phyloP scores from a whole-genome alignment of 2,888 invertebrate genomes.

The Alcis repandata region DNA sequence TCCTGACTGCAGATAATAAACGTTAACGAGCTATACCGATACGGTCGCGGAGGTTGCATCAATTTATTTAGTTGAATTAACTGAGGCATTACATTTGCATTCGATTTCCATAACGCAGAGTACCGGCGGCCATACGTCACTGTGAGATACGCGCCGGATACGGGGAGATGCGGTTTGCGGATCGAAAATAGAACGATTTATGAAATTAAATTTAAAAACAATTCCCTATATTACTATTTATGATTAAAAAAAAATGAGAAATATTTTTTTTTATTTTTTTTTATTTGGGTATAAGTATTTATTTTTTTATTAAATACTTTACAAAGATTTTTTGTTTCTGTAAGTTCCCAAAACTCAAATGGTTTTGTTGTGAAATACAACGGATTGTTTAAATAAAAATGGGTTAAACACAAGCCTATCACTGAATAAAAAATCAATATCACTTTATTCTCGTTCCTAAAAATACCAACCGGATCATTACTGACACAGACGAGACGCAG shows the following conservation, averaged over 20 bases:
- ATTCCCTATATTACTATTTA: no score
- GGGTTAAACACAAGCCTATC: not conserved
- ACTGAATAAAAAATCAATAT: constrained; percentile 31
- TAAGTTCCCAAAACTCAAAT: no score
- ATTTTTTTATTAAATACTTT: no score
- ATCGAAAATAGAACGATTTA: not conserved
- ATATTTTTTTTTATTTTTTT: no score
- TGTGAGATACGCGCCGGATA: constrained; percentile 67
- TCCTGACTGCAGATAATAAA: constrained; percentile 58
- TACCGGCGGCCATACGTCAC: constrained; percentile 84
- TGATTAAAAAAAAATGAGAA: no score
- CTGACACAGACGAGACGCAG: constrained; percentile 63
- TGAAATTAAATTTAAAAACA: not conserved
- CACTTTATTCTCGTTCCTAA: constrained; percentile 57
- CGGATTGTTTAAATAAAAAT: no score
- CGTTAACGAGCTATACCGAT: constrained; percentile 72
- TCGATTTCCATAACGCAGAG: constrained; percentile 83
- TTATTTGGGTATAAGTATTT: no score
- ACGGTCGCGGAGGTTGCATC: constrained; percentile 72
- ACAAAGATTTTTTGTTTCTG: no score
- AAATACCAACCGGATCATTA: constrained; percentile 69
- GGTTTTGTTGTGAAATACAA: no score
- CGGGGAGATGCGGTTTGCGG: constrained; percentile 49
- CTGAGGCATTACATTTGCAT: constrained; percentile 82
- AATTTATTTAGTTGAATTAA: constrained; percentile 85